A percentile compares a stretch with the other conserved stretches of the same genome.
These are phyloP conservation scores for Phaonia tiefii DNA, from an alignment of 2,888 invertebrate species.

Conservation along the genomic window DNA sequence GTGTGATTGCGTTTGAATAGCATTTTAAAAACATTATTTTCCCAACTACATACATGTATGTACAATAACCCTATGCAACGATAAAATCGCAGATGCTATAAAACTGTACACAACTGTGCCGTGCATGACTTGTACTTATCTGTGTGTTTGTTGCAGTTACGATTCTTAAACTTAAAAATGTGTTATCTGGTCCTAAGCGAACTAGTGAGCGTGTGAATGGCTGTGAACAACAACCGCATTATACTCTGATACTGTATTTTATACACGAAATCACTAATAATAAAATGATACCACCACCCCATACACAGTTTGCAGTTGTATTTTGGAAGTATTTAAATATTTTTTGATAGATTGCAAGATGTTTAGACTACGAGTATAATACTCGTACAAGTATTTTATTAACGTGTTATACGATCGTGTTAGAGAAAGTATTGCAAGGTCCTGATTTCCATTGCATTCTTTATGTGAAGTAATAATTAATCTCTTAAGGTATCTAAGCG, in stretches of 20 bases:
- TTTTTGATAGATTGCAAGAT: slow-evolving; percentile 50
- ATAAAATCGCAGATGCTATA: no score
- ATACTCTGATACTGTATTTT: slow-evolving; percentile 60
- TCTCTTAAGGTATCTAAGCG: background rate
- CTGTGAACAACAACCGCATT: slow-evolving; percentile 55
- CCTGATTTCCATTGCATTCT: slow-evolving; percentile 45
- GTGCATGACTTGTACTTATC: background rate
- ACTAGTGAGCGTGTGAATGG: background rate
- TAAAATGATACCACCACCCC: slow-evolving; percentile 72
- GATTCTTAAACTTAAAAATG: slow-evolving; percentile 36
- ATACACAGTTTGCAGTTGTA: background rate
- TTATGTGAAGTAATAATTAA: background rate
- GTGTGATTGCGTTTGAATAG: no score
- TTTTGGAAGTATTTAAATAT: slow-evolving; percentile 9
- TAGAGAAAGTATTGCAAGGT: slow-evolving; percentile 50
- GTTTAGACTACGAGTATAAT: slow-evolving; percentile 54
- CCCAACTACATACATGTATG: no score
- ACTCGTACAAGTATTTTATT: slow-evolving; percentile 61
- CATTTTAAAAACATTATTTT: no score
- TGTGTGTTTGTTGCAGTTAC: slow-evolving; percentile 11
- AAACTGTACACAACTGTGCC: background rate
- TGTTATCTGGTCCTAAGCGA: background rate
- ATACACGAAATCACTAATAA: slow-evolving; percentile 74
- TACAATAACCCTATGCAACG: no score
- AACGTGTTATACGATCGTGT: slow-evolving; percentile 56